These are phyloP conservation scores for Acrocyrtus sp. DNA, from an alignment of 2,888 invertebrate genomes.

Conservation along the genomic window DNA sequence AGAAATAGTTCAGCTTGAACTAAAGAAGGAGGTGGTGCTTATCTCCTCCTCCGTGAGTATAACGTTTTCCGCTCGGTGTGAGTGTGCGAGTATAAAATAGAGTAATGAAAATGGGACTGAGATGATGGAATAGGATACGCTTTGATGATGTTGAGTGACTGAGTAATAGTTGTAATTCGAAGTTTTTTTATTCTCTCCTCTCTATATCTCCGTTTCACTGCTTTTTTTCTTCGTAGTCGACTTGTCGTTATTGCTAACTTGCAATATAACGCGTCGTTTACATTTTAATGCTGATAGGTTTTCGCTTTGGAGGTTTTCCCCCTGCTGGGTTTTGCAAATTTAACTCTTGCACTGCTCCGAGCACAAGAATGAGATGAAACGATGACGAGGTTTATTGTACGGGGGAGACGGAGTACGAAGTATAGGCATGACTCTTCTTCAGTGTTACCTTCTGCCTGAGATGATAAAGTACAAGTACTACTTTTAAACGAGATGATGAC, in stretches of 20 bases:
- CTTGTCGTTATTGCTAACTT: constrained; percentile 34
- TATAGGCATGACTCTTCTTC: too few relatives aligned
- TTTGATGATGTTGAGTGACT: constrained; percentile 28
- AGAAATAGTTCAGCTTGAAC: constrained; percentile 5
- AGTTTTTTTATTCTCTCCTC: too few relatives aligned
- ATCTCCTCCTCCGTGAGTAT: constrained; percentile 25
- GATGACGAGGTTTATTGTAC: too few relatives aligned
- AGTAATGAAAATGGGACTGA: background rate
- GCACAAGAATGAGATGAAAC: too few relatives aligned
- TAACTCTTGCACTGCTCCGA: constrained; percentile 14
- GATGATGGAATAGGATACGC: constrained; percentile 40
- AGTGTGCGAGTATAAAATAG: constrained; percentile 11
- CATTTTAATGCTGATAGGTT: constrained; percentile 53
- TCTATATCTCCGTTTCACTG: constrained; percentile 31
- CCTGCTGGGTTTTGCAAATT: constrained; percentile 52
- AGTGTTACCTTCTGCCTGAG: too few relatives aligned
- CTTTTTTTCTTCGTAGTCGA: too few relatives aligned
- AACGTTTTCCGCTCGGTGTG: constrained; percentile 10
- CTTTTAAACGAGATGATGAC: too few relatives aligned
- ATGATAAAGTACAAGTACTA: too few relatives aligned
- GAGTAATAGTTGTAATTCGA: constrained; percentile 32
- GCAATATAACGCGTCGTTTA: constrained; percentile 47
- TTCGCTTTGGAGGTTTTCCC: constrained; percentile 44
- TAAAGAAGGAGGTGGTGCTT: constrained; percentile 27
- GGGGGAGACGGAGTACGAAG: too few relatives aligned